Evolutionary conservation across 2,888 invertebrate species (phyloP).

Genomic region (Leucophenga maculata): DNA sequence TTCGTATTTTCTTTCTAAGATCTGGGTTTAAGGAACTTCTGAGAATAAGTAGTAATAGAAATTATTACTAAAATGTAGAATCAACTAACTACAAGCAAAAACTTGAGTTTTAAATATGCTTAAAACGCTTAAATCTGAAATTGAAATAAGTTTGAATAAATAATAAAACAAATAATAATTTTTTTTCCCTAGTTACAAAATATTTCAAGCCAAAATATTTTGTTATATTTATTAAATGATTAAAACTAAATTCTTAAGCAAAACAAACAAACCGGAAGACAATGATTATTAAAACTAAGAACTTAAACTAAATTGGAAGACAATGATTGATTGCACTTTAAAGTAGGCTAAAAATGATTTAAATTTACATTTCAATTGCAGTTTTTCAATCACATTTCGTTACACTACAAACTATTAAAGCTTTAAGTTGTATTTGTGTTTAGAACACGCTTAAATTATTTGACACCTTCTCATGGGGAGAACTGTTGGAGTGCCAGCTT

Average conservation of each 20-base stretch:
- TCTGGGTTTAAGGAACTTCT: too few species aligned
- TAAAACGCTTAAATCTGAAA: not conserved
- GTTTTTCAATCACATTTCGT: not conserved
- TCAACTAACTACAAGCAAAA: too few species aligned
- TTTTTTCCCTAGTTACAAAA: conserved; percentile 5
- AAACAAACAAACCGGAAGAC: conserved; percentile 33
- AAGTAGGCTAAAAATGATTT: not conserved
- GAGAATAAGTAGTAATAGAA: too few species aligned
- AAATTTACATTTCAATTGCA: conserved; percentile 6
- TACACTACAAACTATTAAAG: conserved; percentile 12
- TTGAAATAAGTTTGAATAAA: not conserved
- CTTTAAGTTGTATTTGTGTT: conserved; percentile 16
- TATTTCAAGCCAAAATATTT: conserved; percentile 12
- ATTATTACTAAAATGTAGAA: too few species aligned
- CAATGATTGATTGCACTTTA: conserved; percentile 22
- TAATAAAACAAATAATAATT: not conserved
- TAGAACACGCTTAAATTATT: conserved; percentile 20
- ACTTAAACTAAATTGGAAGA: conserved; percentile 21
- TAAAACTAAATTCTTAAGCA: conserved; percentile 4
- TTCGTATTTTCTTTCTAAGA: too few species aligned
- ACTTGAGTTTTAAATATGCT: too few species aligned
- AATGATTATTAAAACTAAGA: conserved; percentile 10
- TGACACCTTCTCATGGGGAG: conserved; percentile 20
- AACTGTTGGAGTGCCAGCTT: not conserved
- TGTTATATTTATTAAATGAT: not conserved